phyloP scores from a whole-genome alignment of 2,797 vertebrate genomes.

The Chelon labrosus region DNA sequence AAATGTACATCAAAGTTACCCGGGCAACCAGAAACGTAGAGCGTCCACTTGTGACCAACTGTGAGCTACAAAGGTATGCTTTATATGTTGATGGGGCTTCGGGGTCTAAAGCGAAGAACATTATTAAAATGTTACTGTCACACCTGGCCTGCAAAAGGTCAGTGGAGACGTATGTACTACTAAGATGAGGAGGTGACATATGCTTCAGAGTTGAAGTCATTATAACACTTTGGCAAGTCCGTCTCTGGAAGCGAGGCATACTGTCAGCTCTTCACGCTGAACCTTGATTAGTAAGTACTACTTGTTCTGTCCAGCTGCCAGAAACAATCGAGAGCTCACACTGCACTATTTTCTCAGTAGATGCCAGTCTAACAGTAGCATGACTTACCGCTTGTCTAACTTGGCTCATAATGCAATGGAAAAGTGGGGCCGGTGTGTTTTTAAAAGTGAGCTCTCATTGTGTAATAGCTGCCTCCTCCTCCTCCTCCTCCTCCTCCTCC shows the following conservation, averaged over 20 bases:
- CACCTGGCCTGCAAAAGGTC: slow-evolving; percentile 65
- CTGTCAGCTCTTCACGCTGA: slow-evolving; percentile 52
- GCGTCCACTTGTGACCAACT: no score
- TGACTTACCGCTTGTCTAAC: slow-evolving; percentile 29
- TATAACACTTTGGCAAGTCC: slow-evolving; percentile 30
- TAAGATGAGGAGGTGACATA: slow-evolving; percentile 52
- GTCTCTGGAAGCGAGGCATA: slow-evolving; percentile 56
- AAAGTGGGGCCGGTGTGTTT: slow-evolving; percentile 43
- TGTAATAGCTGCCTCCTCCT: slow-evolving; percentile 34
- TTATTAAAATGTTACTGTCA: slow-evolving; percentile 44
- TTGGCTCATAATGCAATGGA: slow-evolving; percentile 25
- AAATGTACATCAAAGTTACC: no score
- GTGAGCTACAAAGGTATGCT: no score
- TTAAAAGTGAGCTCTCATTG: slow-evolving; percentile 33
- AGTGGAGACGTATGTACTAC: slow-evolving; percentile 55
- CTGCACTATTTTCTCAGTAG: slow-evolving; percentile 13
- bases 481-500: slow-evolving; percentile 37
- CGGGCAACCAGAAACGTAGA: no score
- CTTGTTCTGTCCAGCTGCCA: slow-evolving; percentile 47
- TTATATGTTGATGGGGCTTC: no score
- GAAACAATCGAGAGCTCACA: slow-evolving; percentile 27
- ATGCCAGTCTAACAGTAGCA: slow-evolving; percentile 48
- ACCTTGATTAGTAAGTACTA: slow-evolving; percentile 62
- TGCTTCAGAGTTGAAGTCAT: slow-evolving; percentile 55
- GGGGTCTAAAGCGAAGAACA: no score